Evolutionary conservation across 2,797 vertebrate genomes (phyloP).

Genomic region (Capromys pilorides): DNA sequence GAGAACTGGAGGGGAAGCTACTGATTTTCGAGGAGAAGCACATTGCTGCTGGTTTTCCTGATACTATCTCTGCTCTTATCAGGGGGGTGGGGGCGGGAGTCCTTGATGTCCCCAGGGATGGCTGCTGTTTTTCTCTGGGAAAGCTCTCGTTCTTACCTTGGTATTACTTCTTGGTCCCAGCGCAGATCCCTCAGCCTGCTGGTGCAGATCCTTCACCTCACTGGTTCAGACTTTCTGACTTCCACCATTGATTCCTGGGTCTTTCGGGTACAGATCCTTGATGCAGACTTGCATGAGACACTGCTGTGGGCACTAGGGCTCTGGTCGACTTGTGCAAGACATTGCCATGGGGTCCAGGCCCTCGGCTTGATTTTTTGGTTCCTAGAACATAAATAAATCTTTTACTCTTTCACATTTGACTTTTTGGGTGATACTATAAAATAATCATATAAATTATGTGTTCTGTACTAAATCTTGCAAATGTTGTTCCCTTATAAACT

Average conservation of each 20-base stretch:
- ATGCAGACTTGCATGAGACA: background rate
- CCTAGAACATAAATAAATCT: background rate
- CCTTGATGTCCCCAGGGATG: background rate
- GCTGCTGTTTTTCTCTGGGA: background rate
- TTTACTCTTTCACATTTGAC: background rate
- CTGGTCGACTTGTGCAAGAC: background rate
- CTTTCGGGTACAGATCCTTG: background rate
- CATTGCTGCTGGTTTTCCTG: background rate
- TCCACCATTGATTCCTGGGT: background rate
- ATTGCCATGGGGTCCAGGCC: background rate
- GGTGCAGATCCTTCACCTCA: background rate
- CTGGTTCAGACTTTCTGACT: background rate
- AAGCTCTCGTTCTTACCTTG: background rate
- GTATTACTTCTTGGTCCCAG: background rate
- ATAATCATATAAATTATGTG: background rate
- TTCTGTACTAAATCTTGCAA: background rate
- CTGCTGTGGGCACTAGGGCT: background rate
- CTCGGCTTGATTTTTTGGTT: background rate
- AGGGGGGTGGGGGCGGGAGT: too few species aligned
- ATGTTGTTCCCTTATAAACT: background rate
- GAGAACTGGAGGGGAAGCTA: background rate
- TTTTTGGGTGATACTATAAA: background rate
- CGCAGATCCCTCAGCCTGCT: background rate
- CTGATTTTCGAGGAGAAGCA: background rate
- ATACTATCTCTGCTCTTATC: background rate